phyloP scores from a whole-genome alignment of 2,113 vertebrate genomes.

The Machaerirhynchus nigripectus region DNA sequence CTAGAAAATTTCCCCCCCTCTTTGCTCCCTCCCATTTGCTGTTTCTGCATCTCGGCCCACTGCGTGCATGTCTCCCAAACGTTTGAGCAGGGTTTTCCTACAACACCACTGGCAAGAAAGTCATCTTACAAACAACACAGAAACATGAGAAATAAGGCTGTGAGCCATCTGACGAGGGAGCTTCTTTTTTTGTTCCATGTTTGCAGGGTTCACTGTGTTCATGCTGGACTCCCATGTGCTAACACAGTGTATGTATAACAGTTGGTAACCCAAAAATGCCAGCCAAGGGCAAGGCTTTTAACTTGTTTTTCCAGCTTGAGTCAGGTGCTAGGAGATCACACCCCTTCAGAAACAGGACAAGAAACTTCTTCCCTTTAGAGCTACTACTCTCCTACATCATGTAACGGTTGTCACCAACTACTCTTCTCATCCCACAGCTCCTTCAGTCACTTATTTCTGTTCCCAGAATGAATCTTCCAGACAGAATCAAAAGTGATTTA shows the following conservation, averaged over 20 bases:
- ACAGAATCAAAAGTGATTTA: constrained; percentile 28
- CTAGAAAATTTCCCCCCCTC: not conserved
- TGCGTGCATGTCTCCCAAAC: not conserved
- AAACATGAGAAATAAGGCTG: not conserved
- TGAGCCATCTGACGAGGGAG: not conserved
- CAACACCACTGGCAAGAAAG: not conserved
- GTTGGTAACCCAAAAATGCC: not conserved
- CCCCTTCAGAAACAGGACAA: not conserved
- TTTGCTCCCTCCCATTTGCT: not conserved
- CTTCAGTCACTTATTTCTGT: not conserved
- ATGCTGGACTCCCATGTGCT: not conserved
- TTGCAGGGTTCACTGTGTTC: not conserved
- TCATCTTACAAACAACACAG: not conserved
- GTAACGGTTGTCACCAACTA: not conserved
- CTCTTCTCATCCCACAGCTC: not conserved
- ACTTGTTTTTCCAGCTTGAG: not conserved
- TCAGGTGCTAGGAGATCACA: not conserved
- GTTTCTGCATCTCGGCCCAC: not conserved
- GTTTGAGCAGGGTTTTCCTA: not conserved
- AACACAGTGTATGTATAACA: not conserved
- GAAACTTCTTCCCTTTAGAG: not conserved
- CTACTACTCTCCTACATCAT: not conserved
- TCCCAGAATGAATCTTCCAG: not conserved
- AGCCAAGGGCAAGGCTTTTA: not conserved
- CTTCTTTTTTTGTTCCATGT: not conserved